A percentile compares a stretch with the other conserved stretches of the same genome.
Conservation (phyloP, 1,140 invertebrate species). For the Popillia japonica region DNA sequence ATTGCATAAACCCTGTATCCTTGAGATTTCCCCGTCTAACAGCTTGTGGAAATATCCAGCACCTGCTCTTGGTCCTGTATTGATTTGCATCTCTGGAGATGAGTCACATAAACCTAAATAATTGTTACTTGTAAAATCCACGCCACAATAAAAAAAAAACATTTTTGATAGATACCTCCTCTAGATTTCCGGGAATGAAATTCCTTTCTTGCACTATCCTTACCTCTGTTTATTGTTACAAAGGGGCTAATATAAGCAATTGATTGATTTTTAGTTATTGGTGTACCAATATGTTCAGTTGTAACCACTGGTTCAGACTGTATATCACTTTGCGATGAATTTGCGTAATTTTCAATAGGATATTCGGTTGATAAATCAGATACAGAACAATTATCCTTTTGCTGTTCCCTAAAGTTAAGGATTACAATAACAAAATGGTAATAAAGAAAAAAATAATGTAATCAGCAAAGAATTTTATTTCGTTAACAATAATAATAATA, state of each 20-base stretch:
- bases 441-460: not conserved
- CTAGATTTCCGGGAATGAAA: conserved; percentile 43
- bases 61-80: conserved; percentile 47
- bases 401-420: not conserved
- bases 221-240: conserved; percentile 56
- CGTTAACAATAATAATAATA: not conserved
- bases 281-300: not conserved
- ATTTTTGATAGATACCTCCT: conserved; percentile 27
- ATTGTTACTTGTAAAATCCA: not conserved
- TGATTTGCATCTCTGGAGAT: conserved; percentile 14
- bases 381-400: not conserved
- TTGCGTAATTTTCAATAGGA: not conserved
- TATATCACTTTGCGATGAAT: not conserved
- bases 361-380: conserved; percentile 27
- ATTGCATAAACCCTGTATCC: conserved; percentile 61
- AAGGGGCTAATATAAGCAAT: conserved; percentile 55
- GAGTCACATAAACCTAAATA: conserved; percentile 23
- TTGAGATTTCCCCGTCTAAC: conserved; percentile 62
- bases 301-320: not conserved
- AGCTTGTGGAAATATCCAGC: conserved; percentile 64
- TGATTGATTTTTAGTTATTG: not conserved
- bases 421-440: not conserved
- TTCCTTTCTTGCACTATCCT: conserved; percentile 51
- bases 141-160: not conserved
- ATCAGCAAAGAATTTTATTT: not conserved